Evolutionary conservation across 1,140 invertebrate genomes (phyloP), one percentile per base, ranked within the genome.

Genomic region (Brachionus asplanchnoidis): DNA sequence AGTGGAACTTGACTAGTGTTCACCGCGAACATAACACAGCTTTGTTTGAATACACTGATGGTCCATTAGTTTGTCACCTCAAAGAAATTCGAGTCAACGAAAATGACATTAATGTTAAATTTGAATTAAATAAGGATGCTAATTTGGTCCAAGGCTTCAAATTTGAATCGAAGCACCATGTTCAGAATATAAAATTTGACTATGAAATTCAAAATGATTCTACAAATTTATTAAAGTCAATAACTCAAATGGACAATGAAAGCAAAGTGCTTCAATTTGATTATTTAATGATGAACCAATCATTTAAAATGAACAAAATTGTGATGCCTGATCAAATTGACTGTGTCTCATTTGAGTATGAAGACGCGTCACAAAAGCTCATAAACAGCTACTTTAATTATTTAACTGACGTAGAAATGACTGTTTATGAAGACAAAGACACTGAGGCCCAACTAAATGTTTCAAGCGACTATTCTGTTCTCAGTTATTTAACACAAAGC

Each of bases 191-290:
- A 36, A 68, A 68, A 68, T 68, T 68, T 68, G 26, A 68, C 65
- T 68, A 68, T 68, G 65, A 68, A 9, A 68, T 68, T 68, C 65
- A 68, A 68, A 68, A 68, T 28, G 65, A 68, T 68, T 68, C 65
- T 26, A 68, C 20, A 68, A 1, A 36, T 68, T 68, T 68, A 14
- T 11, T 68, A 68, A 68, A 36, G 8, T 68, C 65, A 68, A 68
- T 68, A 26, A 68, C 28, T 68, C 65, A 68, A 14, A 32, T 68
- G 28, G 65, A 68, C 65, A 28, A 68, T 20, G 2, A 68, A 26
- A 68, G 65, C 65, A 7, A 68, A 68, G 65, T 68, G 65, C 65
- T 68, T 28, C 28, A 68, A 36, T 68, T 68, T 68, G 28, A 28
- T 14, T 68, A 68, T 28, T 68, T 14, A 68, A 68, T 20, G 11